Conservation (phyloP, 2,888 invertebrate species). For the Pandemis heparana region DNA sequence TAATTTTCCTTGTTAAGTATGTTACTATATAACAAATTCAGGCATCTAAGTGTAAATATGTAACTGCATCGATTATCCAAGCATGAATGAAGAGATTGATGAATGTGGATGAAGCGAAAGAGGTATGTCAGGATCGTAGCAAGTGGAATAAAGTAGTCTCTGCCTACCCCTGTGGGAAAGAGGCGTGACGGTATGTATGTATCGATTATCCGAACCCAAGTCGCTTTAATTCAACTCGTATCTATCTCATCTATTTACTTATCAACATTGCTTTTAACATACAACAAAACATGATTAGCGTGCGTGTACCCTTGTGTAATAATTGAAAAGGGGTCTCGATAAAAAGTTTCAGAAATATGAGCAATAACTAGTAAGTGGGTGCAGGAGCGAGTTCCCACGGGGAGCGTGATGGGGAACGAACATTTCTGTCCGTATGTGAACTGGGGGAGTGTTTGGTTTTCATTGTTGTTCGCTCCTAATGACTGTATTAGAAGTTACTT, state of each 20-base stretch:
- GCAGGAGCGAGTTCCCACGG: slow-evolving; percentile 56
- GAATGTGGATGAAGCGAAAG: no score
- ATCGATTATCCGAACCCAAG: background rate
- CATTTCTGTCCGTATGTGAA: slow-evolving; percentile 5
- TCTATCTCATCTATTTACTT: slow-evolving; percentile 1
- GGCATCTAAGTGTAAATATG: background rate
- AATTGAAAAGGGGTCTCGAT: slow-evolving; percentile 22
- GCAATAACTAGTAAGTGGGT: slow-evolving; percentile 55
- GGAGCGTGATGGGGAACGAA: slow-evolving; percentile 38
- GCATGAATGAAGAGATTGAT: no score
- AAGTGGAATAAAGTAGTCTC: no score
- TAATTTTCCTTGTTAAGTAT: background rate
- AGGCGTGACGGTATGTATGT: no score
- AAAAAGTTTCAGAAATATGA: slow-evolving; percentile 51
- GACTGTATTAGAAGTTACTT: slow-evolving; percentile 3
- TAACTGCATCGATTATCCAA: background rate
- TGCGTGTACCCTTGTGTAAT: slow-evolving; percentile 13
- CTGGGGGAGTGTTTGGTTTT: slow-evolving; percentile 7
- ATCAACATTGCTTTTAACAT: slow-evolving; percentile 2
- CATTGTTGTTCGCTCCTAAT: background rate
- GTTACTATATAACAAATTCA: background rate
- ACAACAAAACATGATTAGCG: slow-evolving; percentile 16
- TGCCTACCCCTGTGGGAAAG: no score
- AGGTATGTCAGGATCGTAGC: no score
- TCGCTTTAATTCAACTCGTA: background rate